These are phyloP conservation scores for Urechis unicinctus DNA, from an alignment of 2,888 invertebrate genomes.

Conservation along the genomic window DNA sequence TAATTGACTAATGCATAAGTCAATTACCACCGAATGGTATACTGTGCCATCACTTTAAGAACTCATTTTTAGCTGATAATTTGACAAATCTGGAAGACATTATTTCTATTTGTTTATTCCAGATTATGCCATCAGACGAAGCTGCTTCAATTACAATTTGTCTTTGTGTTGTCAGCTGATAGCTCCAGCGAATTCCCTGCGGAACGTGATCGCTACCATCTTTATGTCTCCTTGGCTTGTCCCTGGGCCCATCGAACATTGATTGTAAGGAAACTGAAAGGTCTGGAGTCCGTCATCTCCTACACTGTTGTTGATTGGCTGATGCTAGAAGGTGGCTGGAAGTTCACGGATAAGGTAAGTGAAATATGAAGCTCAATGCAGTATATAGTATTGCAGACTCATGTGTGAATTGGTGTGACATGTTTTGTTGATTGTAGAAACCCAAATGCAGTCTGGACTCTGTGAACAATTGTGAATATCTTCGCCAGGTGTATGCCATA, in stretches of 20 bases:
- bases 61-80: neutral
- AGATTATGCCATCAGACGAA: no score
- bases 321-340: slow-evolving; percentile 30
- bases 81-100: no score
- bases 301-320: slow-evolving; percentile 38
- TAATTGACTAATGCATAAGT: no score
- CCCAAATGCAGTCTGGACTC: slow-evolving; percentile 26
- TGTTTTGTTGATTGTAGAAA: slow-evolving; percentile 17
- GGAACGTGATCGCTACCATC: slow-evolving; percentile 38
- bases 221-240: slow-evolving; percentile 44
- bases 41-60: neutral
- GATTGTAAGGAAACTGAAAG: slow-evolving; percentile 35
- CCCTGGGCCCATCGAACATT: slow-evolving; percentile 43
- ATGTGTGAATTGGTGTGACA: no score
- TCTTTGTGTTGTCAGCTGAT: slow-evolving; percentile 27
- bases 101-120: no score
- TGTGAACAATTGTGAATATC: slow-evolving; percentile 26
- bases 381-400: neutral
- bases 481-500: slow-evolving; percentile 31
- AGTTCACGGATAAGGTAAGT: slow-evolving; percentile 31
- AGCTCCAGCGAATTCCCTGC: slow-evolving; percentile 38
- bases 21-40: no score
- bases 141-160: no score
- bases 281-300: slow-evolving; percentile 36
- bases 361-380: neutral